Conservation (phyloP, 2,888 invertebrate species). For the Mimumesa dahlbomi region DNA sequence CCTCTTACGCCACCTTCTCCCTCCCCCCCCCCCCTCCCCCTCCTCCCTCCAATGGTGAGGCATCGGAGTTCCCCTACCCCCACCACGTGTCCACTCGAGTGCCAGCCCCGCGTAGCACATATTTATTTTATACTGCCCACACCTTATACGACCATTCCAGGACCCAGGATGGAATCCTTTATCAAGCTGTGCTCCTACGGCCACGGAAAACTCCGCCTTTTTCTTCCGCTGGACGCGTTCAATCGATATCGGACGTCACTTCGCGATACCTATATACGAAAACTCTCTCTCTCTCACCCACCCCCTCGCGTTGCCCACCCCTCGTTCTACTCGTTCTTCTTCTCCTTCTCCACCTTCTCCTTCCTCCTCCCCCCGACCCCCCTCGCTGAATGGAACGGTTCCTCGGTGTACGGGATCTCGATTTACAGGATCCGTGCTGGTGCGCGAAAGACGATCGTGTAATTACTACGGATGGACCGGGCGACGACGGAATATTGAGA, state of each 20-base stretch:
- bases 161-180: conserved; percentile 63
- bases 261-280: conserved; percentile 45
- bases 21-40: conserved; percentile 20
- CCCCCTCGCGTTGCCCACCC: no score
- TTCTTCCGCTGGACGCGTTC: conserved; percentile 48
- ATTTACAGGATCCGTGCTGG: not conserved
- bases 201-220: conserved; percentile 60
- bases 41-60: conserved; percentile 21
- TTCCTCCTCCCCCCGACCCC: no score
- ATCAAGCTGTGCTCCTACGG: conserved; percentile 56
- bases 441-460: conserved; percentile 18
- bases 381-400: no score
- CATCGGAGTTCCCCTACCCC: conserved; percentile 23
- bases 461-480: not conserved
- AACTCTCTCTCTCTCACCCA: no score
- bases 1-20: no score
- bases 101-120: conserved; percentile 59
- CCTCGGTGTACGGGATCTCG: not conserved
- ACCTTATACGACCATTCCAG: conserved; percentile 55
- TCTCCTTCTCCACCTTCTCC: no score
- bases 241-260: conserved; percentile 60
- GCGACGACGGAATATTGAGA: not conserved
- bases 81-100: conserved; percentile 37
- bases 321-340: no score
- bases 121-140: conserved; percentile 71